These are phyloP conservation scores for Augochlorella aurata DNA, from an alignment of 2,888 invertebrate species.

Conservation along the genomic window DNA sequence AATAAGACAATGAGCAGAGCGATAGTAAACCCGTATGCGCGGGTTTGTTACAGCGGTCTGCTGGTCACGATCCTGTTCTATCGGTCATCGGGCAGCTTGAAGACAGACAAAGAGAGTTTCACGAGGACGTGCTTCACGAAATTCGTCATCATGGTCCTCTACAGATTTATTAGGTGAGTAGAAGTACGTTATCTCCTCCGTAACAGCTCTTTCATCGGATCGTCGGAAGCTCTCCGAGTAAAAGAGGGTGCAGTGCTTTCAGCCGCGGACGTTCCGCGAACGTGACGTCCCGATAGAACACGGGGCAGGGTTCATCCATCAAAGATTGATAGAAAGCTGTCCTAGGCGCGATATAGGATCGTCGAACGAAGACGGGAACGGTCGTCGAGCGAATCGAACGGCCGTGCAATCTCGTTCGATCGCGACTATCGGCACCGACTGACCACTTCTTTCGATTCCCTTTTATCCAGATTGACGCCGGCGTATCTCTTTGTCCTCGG, in stretches of 20 bases:
- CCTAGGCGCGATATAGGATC: not conserved
- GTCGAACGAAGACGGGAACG: not conserved
- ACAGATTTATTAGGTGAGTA: slow-evolving; percentile 86
- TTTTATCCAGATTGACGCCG: slow-evolving; percentile 83
- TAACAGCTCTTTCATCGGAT: not conserved
- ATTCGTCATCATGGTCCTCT: slow-evolving; percentile 84
- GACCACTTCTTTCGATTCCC: slow-evolving; percentile 24
- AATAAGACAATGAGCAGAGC: not conserved
- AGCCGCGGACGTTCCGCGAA: not conserved
- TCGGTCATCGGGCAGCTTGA: slow-evolving; percentile 87
- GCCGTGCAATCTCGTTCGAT: not conserved
- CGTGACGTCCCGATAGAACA: not conserved
- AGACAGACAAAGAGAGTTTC: slow-evolving; percentile 84
- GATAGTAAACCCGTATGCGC: not conserved
- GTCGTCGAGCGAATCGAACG: not conserved
- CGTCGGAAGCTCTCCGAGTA: not conserved
- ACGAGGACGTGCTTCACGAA: slow-evolving; percentile 79
- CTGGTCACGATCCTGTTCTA: slow-evolving; percentile 92
- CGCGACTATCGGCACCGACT: not conserved
- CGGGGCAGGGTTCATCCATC: not conserved
- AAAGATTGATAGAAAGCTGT: not conserved
- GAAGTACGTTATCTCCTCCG: not conserved
- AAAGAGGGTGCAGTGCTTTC: not conserved
- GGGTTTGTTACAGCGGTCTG: slow-evolving; percentile 85
- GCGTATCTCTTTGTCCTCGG: slow-evolving; percentile 85